Conservation (phyloP, 2,888 invertebrate species). For the Idaea aversata region DNA sequence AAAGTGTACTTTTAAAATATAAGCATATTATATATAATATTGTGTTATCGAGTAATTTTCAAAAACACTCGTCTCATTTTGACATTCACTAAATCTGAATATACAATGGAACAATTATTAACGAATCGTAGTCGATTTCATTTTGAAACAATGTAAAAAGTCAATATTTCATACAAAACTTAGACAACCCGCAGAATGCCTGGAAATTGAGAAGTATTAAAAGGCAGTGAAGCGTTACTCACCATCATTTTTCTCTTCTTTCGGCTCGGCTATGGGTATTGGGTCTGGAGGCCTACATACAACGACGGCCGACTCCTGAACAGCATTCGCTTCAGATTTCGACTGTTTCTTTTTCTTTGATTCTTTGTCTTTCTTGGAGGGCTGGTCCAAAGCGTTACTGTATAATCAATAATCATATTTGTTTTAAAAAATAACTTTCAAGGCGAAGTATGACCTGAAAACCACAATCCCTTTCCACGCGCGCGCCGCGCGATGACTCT, state of each 20-base stretch:
- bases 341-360: constrained; percentile 81
- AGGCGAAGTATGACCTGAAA: too few relatives aligned
- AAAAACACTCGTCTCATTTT: neutral
- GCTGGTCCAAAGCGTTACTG: constrained; percentile 50
- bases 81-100: neutral
- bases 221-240: constrained; percentile 32
- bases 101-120: too few relatives aligned
- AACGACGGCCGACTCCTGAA: constrained; percentile 30
- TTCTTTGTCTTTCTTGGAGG: constrained; percentile 80
- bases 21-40: too few relatives aligned
- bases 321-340: constrained; percentile 39
- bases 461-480: too few relatives aligned
- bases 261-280: constrained; percentile 28
- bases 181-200: neutral
- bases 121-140: neutral
- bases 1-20: too few relatives aligned
- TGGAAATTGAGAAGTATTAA: neutral
- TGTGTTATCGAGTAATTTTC: too few relatives aligned
- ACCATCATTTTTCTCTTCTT: constrained; percentile 48
- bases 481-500: too few relatives aligned
- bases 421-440: too few relatives aligned
- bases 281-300: constrained; percentile 35
- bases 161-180: neutral
- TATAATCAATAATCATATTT: constrained; percentile 3
- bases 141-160: neutral